phyloP scores from a whole-genome alignment of 1,140 invertebrate genomes.

The Brachystomella parvula region DNA sequence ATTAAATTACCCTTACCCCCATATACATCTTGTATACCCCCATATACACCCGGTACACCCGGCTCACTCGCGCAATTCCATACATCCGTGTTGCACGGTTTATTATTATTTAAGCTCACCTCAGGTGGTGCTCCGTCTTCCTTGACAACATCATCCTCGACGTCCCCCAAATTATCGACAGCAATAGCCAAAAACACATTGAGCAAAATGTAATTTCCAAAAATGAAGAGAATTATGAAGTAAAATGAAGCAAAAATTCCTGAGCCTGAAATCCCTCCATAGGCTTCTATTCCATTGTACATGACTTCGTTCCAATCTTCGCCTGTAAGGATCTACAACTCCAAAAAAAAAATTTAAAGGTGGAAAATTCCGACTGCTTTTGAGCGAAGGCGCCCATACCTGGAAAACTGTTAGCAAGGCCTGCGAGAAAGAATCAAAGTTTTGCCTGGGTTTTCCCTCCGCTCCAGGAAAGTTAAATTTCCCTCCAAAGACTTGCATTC shows the following conservation, averaged over 20 bases:
- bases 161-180: constrained; percentile 32
- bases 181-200: constrained; percentile 98
- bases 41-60: too few relatives aligned
- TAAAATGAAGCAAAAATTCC: constrained; percentile 91
- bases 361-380: not conserved
- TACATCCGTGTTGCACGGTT: too few relatives aligned
- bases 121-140: constrained; percentile 16
- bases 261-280: constrained; percentile 78
- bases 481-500: constrained; percentile 92
- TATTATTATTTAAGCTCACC: not conserved
- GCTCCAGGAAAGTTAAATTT: constrained; percentile 84
- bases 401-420: constrained; percentile 97
- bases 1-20: too few relatives aligned
- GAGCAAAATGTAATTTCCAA: constrained; percentile 96
- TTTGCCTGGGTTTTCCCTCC: constrained; percentile 77
- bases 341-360: not conserved
- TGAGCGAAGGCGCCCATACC: constrained; percentile 48
- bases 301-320: constrained; percentile 99
- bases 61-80: not conserved
- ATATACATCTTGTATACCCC: too few relatives aligned
- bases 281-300: constrained; percentile 94
- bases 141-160: constrained; percentile 27
- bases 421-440: constrained; percentile 98
- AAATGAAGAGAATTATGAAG: constrained; percentile 98
- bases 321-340: constrained; percentile 84